These are phyloP conservation scores for Drosophila anomalipes DNA, from an alignment of 2,888 invertebrate genomes.

Conservation along the genomic window DNA sequence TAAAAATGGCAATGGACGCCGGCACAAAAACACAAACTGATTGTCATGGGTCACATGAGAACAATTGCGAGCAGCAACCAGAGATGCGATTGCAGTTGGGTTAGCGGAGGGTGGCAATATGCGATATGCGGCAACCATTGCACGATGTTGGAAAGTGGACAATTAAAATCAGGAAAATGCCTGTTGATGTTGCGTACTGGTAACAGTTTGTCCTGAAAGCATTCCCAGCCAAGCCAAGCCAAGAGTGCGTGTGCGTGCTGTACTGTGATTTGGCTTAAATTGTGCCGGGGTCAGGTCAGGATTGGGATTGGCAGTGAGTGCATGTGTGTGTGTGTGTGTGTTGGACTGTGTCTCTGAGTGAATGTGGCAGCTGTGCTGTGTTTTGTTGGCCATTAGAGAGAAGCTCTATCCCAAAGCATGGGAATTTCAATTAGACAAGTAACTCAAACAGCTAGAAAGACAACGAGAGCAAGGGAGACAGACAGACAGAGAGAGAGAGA, in stretches of 20 bases:
- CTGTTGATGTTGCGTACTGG: conserved; percentile 59
- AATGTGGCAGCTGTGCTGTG: conserved; percentile 62
- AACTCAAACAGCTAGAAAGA: not conserved
- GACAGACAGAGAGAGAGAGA: no score
- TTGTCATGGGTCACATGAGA: conserved; percentile 74
- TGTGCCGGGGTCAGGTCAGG: conserved; percentile 52
- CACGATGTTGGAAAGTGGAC: conserved; percentile 39
- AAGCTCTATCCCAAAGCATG: conserved; percentile 52
- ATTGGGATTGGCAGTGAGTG: conserved; percentile 10
- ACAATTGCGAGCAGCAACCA: conserved; percentile 56
- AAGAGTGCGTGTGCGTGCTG: conserved; percentile 72
- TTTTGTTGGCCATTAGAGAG: conserved; percentile 66
- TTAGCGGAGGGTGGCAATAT: not conserved
- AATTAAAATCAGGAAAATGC: conserved; percentile 79
- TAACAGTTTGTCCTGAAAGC: conserved; percentile 36
- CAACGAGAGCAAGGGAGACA: not conserved
- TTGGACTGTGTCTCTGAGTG: conserved; percentile 2
- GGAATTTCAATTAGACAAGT: conserved; percentile 79
- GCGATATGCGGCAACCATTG: conserved; percentile 25
- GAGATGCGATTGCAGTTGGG: not conserved
- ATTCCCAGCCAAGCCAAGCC: conserved; percentile 10
- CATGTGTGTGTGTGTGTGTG: conserved; percentile 24
- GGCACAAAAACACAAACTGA: conserved; percentile 32
- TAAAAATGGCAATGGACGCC: conserved; percentile 63
- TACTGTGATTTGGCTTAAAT: conserved; percentile 74